phyloP scores from a whole-genome alignment of 2,797 vertebrate genomes.

The Bovichtus diacanthus region DNA sequence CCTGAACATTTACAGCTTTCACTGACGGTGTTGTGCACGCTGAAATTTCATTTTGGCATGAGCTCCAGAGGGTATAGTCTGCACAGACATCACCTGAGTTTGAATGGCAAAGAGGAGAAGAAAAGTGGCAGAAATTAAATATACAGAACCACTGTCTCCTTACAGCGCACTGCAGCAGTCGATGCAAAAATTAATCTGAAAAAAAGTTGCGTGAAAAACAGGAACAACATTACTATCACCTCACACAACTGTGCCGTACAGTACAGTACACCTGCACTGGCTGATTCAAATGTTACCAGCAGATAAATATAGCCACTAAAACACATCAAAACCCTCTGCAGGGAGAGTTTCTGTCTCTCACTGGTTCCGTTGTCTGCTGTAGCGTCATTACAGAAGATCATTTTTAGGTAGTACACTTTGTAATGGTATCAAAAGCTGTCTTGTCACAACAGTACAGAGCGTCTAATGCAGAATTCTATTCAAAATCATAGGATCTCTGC shows the following conservation, averaged over 20 bases:
- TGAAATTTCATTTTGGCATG: conserved; percentile 21
- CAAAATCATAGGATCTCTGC: not conserved
- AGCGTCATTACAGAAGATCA: not conserved
- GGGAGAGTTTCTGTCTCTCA: not conserved
- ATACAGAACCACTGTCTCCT: not conserved
- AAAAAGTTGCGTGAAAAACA: conserved; percentile 3
- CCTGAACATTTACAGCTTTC: conserved; percentile 12
- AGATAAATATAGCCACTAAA: not conserved
- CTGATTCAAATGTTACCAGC: not conserved
- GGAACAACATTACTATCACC: not conserved
- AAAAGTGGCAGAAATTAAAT: not conserved
- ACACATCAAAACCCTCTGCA: not conserved
- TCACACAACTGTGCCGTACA: not conserved
- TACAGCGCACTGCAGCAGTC: conserved; percentile 4
- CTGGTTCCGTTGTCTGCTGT: not conserved
- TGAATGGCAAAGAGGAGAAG: conserved; percentile 14
- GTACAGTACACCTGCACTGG: not conserved
- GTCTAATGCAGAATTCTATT: not conserved
- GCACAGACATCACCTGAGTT: conserved; percentile 21
- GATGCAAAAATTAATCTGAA: not conserved
- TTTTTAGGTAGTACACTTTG: not conserved
- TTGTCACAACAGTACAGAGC: not conserved
- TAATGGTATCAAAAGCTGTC: too few relatives aligned
- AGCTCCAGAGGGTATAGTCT: conserved; percentile 19
- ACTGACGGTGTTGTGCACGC: not conserved